Evolutionary conservation across 2,888 invertebrate genomes (phyloP).

Genomic region (Drosophila pseudotalamancana): DNA sequence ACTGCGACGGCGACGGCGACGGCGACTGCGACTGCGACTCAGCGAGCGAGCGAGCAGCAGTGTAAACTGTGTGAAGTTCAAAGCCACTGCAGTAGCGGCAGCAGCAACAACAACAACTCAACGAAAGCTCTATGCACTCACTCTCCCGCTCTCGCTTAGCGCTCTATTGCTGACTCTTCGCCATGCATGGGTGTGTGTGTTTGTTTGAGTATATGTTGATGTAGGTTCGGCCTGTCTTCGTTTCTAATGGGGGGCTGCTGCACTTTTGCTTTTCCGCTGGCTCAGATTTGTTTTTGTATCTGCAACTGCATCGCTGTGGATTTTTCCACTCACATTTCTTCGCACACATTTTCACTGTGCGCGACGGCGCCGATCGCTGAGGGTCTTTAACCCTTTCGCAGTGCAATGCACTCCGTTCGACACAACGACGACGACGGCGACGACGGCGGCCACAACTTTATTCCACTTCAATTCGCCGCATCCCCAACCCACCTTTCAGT

Average conservation of each 20-base stretch:
- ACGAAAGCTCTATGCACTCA: conserved; percentile 23
- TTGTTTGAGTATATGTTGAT: conserved; percentile 52
- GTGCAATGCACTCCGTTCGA: conserved; percentile 76
- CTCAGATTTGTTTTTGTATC: conserved; percentile 51
- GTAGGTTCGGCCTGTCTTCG: conserved; percentile 68
- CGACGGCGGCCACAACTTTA: conserved; percentile 42
- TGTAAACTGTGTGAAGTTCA: conserved; percentile 74
- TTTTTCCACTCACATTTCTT: conserved; percentile 76
- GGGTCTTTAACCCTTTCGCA: conserved; percentile 82
- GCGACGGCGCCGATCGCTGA: conserved; percentile 49
- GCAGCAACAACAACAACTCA: conserved; percentile 6
- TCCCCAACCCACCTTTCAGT: conserved; percentile 33
- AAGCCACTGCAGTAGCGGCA: conserved; percentile 61
- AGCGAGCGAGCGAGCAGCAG: conserved; percentile 2
- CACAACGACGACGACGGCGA: conserved; percentile 34
- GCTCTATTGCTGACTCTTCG: conserved; percentile 19
- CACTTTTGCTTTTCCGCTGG: conserved; percentile 78
- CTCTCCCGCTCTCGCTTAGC: conserved; percentile 5
- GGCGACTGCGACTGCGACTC: not conserved
- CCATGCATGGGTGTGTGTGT: not conserved
- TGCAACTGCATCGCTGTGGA: conserved; percentile 51
- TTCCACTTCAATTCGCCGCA: conserved; percentile 41
- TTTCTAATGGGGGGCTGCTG: conserved; percentile 61
- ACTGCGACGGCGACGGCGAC: conserved; percentile 2
- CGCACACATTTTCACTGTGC: conserved; percentile 53